Percentiles rank a stretch among this genome's conserved stretches.
Conservation (phyloP, 2,888 invertebrate genomes). For the Therioaphis trifolii region DNA sequence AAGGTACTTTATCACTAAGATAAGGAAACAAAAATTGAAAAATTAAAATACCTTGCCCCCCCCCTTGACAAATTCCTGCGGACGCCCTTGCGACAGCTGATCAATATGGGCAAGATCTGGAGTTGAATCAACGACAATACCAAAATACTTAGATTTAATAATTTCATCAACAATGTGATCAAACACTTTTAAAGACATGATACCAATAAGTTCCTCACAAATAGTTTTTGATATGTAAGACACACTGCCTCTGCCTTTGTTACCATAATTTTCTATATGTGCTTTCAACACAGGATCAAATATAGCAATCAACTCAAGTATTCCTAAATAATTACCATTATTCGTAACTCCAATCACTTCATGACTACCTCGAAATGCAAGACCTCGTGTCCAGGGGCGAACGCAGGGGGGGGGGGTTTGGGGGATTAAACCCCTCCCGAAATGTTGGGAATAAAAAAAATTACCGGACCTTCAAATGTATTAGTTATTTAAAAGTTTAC, state of each 20-base stretch:
- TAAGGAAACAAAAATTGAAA: no score
- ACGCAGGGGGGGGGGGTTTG: no score
- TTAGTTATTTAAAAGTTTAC: no score
- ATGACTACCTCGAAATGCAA: slow-evolving; percentile 16
- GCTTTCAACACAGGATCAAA: slow-evolving; percentile 51
- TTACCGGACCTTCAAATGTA: no score
- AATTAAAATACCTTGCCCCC: no score
- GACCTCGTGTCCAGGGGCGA: no score
- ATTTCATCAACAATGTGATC: slow-evolving; percentile 40
- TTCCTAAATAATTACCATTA: slow-evolving; percentile 51
- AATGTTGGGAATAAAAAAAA: no score
- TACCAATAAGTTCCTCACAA: no score
- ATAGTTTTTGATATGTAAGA: slow-evolving; percentile 49
- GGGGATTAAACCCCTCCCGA: no score
- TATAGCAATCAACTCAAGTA: slow-evolving; percentile 39
- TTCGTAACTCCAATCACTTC: slow-evolving; percentile 47
- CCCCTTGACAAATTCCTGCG: no score
- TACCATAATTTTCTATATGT: slow-evolving; percentile 45
- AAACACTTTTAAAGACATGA: slow-evolving; percentile 19
- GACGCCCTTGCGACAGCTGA: no score
- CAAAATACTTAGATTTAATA: slow-evolving; percentile 50
- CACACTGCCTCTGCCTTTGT: slow-evolving; percentile 34
- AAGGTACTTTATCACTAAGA: no score
- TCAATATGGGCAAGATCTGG: slow-evolving; percentile 63
- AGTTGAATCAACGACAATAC: slow-evolving; percentile 56